Evolutionary conservation across 2,888 invertebrate species (phyloP).

Genomic region (Sericinus montela): DNA sequence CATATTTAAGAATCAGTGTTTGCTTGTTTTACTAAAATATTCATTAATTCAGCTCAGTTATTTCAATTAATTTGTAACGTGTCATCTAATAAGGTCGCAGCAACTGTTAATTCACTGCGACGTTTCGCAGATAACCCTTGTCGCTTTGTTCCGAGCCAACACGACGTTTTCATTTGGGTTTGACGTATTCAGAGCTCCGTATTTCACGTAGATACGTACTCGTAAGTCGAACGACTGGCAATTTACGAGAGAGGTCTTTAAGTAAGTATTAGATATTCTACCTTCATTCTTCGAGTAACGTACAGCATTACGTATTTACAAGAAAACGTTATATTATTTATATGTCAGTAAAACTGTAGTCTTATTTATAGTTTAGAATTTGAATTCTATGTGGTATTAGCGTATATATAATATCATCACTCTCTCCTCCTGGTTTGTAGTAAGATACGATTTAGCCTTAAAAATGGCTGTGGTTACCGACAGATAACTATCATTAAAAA

Average conservation of each 20-base stretch:
- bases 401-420: too few relatives aligned
- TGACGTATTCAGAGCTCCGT: constrained; percentile 8
- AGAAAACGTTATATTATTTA: too few relatives aligned
- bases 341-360: too few relatives aligned
- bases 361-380: too few relatives aligned
- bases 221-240: background rate
- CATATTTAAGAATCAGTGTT: too few relatives aligned
- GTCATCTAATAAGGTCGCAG: background rate
- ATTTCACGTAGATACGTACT: background rate
- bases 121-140: constrained; percentile 5
- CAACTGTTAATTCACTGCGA: constrained; percentile 3
- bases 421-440: too few relatives aligned
- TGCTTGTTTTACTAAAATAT: too few relatives aligned
- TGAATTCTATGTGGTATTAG: too few relatives aligned
- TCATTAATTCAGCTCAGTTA: background rate
- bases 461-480: too few relatives aligned
- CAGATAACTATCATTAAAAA: too few relatives aligned
- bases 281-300: background rate
- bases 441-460: too few relatives aligned
- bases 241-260: constrained; percentile 11
- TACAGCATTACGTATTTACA: too few relatives aligned
- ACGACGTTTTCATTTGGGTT: constrained; percentile 8
- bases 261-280: constrained; percentile 2
- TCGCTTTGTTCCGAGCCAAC: background rate
- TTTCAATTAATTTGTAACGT: background rate